These are phyloP conservation scores for Tychaedon coryphoeus DNA, from an alignment of 2,113 vertebrate species.

Conservation along the genomic window DNA sequence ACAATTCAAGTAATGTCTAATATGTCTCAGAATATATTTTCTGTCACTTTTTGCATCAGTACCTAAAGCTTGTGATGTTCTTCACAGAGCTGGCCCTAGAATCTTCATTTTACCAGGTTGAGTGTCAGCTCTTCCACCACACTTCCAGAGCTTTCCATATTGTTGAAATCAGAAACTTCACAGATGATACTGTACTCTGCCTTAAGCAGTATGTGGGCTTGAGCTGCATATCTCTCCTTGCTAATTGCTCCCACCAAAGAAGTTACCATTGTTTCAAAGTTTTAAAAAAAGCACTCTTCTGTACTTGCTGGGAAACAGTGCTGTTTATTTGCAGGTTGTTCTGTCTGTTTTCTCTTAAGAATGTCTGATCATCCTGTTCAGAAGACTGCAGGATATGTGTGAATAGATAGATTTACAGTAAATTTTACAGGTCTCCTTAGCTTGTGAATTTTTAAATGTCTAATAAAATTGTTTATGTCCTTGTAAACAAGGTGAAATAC, in stretches of 20 bases:
- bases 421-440: neutral
- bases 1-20: neutral
- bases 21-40: neutral
- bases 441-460: neutral
- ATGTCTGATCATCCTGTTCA: neutral
- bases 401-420: neutral
- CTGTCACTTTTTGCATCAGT: neutral
- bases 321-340: neutral
- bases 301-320: neutral
- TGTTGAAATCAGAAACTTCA: neutral
- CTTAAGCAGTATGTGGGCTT: neutral
- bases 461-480: neutral
- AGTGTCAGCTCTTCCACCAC: neutral
- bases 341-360: neutral
- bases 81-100: neutral
- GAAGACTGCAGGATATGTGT: neutral
- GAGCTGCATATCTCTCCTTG: neutral
- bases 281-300: neutral
- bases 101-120: neutral
- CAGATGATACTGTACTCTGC: neutral
- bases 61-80: neutral
- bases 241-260: neutral
- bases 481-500: neutral
- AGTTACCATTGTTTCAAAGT: neutral
- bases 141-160: neutral